Conservation (phyloP, 2,888 invertebrate species). For the Oconnorella tubifera region DNA sequence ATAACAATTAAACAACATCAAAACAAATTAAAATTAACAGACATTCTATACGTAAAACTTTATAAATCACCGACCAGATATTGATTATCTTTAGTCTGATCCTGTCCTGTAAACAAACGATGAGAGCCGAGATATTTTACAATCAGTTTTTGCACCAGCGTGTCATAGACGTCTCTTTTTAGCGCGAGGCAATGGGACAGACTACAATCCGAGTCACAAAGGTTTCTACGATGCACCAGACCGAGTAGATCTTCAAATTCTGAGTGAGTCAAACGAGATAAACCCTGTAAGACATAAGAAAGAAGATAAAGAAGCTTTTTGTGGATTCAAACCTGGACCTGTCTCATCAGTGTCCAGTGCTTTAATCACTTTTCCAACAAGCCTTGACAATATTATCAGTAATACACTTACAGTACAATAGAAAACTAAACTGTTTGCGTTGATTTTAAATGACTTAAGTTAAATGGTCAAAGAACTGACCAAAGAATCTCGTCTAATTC, state of each 20-base stretch:
- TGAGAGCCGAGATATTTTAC: slow-evolving; percentile 63
- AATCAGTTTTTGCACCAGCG: slow-evolving; percentile 63
- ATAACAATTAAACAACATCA: not conserved
- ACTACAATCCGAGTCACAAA: slow-evolving; percentile 63
- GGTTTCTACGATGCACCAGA: slow-evolving; percentile 61
- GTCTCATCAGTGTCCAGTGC: no score
- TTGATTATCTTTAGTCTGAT: slow-evolving; percentile 62
- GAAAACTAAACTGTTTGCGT: no score
- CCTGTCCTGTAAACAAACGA: slow-evolving; percentile 61
- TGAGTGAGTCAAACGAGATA: slow-evolving; percentile 59
- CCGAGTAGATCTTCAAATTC: slow-evolving; percentile 67
- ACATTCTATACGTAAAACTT: not conserved
- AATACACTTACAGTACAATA: no score
- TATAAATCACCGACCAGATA: slow-evolving; percentile 59
- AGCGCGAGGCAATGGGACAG: slow-evolving; percentile 48
- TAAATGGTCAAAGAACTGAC: no score
- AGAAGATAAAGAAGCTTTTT: no score
- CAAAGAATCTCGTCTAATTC: no score
- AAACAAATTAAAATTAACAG: not conserved
- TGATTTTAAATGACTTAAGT: no score
- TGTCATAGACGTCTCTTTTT: slow-evolving; percentile 43
- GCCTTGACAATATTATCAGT: no score
- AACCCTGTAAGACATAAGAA: slow-evolving; percentile 24
- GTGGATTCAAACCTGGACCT: no score
- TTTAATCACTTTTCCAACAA: no score